A percentile compares a stretch with the other conserved stretches of the same genome.
Conservation (phyloP, 2,113 vertebrate genomes). For the Onychostruthus taczanowskii region DNA sequence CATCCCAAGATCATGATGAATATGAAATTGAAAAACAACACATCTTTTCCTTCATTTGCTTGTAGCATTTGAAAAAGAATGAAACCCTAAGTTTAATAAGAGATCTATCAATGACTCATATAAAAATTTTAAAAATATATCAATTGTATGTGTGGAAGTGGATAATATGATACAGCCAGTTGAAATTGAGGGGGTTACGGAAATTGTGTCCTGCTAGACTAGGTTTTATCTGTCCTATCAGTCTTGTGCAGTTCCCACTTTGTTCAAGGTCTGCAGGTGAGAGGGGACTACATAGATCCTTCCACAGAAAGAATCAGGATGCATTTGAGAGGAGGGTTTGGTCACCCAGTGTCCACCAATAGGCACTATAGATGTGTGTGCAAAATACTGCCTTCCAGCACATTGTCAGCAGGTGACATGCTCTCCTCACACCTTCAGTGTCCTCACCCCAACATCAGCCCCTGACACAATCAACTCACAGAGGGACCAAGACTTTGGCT, state of each 20-base stretch:
- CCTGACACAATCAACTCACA: background rate
- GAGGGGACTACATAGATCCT: background rate
- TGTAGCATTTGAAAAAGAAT: background rate
- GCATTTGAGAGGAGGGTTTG: background rate
- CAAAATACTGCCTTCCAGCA: background rate
- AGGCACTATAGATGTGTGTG: background rate
- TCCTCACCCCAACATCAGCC: background rate
- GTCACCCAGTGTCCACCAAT: background rate
- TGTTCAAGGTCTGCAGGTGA: accelerated
- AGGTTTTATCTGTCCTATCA: background rate
- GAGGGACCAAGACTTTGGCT: background rate
- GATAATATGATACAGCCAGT: background rate
- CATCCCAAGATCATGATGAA: background rate
- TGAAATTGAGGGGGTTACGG: background rate
- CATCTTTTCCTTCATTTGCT: background rate
- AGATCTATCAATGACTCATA: background rate
- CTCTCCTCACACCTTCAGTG: accelerated
- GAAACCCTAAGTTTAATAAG: background rate
- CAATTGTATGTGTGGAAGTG: background rate
- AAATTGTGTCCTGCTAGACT: background rate
- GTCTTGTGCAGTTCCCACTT: background rate
- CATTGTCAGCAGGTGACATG: accelerated
- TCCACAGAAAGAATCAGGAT: background rate
- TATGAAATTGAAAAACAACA: background rate
- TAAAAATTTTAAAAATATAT: background rate